phyloP scores from a whole-genome alignment of 2,113 vertebrate genomes.

The Melanotaenia duboulayi region DNA sequence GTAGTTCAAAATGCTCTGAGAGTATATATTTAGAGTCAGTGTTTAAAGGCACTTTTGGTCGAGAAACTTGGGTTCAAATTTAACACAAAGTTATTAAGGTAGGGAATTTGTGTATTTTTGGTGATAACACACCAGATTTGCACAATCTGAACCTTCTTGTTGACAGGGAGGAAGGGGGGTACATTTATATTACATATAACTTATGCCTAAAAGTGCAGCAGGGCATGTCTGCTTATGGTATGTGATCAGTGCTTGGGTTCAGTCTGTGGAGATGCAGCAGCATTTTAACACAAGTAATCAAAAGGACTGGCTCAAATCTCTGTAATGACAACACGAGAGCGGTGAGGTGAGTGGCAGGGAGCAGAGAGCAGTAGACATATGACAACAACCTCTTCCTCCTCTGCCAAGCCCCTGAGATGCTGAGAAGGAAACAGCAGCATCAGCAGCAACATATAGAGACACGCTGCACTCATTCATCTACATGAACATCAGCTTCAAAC shows the following conservation, averaged over 20 bases:
- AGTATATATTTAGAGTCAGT: too few species aligned
- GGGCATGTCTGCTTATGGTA: not conserved
- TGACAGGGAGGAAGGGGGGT: not conserved
- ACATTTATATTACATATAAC: constrained; percentile 3
- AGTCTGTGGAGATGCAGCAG: not conserved
- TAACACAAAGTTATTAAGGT: not conserved
- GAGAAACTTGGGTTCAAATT: not conserved
- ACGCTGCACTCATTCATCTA: constrained; percentile 38
- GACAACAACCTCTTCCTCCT: constrained; percentile 20
- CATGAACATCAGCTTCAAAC: constrained; percentile 63
- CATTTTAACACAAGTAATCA: constrained; percentile 21
- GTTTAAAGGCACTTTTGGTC: not conserved
- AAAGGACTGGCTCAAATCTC: constrained; percentile 9
- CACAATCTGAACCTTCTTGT: too few species aligned
- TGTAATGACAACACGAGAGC: constrained; percentile 33
- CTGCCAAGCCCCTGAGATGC: constrained; percentile 32
- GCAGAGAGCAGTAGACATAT: constrained; percentile 37
- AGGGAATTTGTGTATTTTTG: not conserved
- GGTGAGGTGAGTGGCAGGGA: constrained; percentile 38
- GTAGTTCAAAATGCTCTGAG: too few species aligned
- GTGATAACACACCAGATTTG: not conserved
- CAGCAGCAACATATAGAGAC: constrained; percentile 42
- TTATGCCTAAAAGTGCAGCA: constrained; percentile 17
- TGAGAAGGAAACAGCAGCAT: constrained; percentile 45
- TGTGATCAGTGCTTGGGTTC: constrained; percentile 11